Base-by-base conservation (phyloP, 2,888 invertebrate species). In the Eustalomyia histrio region DNA sequence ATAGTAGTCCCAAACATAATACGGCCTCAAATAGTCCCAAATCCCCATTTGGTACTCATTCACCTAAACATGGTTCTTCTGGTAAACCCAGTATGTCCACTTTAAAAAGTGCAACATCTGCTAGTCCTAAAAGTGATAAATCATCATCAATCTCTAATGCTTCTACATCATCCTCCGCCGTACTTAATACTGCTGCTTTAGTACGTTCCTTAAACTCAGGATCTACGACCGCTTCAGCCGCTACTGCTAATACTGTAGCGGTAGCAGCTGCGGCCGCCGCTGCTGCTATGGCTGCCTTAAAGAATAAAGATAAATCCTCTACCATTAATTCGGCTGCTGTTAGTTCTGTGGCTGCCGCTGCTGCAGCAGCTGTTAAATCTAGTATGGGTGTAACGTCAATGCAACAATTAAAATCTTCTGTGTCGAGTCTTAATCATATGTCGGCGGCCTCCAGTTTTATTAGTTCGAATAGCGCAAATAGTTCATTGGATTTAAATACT, bases 41-140 rank as follows among this genome's bases (percentile, higher is more conserved):
- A 91, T 95, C 94, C 87, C 89, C 89, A 1, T 95, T 95, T 87
- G 94, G 94, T 64, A 94, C 94, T 17, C 94, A 94, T 14, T 96
- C 96, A 16, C 96, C 96, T 18, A 96, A 96, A 88, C 96, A 96
- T 85, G 92, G 92, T 85, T 90, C 90, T 14, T 94, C 95, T 0
- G 97, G 97, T 0, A 97, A 97, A 87, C 97, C 97, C 0, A 96
- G 96, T 86, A 96, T 97, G 95, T 96, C 96, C 0, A 94, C 96
- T 0, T 90, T 97, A 21, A 97, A 97, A 88, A 96, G 95, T 47
- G 96, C 96, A 0, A 85, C 88, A 10, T 87, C 88, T 9, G 88
- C 86, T 47, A 86, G 86, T 73, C 89, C 88, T 12, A 88, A 89
- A 75, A 85, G 85, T 0, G 88, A 89, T 12, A 89, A 89, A 79